phyloP scores from a whole-genome alignment of 2,797 vertebrate species.

The Ctenopoma multispine region DNA sequence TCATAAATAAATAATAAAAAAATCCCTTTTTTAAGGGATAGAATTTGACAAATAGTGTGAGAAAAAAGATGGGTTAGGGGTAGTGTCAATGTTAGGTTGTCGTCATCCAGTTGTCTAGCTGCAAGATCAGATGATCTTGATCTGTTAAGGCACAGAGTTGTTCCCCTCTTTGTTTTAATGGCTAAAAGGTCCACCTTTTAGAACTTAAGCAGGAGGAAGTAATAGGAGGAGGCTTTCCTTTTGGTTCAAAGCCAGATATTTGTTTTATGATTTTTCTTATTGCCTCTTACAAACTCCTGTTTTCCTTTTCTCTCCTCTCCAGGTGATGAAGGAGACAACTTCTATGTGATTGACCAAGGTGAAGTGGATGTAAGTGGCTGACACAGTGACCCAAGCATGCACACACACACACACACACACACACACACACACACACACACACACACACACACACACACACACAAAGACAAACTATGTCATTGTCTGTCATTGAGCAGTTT shows the following conservation, averaged over 20 bases:
- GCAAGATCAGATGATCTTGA: conserved; percentile 39
- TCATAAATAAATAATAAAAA: conserved; percentile 10
- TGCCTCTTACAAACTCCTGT: conserved; percentile 26
- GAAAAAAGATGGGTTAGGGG: conserved; percentile 3
- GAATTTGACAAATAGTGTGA: conserved; percentile 4
- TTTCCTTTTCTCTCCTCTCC: conserved; percentile 63
- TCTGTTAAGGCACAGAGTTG: conserved; percentile 19
- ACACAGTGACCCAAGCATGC: conserved; percentile 25
- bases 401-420: conserved; percentile 17
- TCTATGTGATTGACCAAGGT: conserved; percentile 98
- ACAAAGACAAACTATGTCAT: conserved; percentile 6
- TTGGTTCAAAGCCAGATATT: conserved; percentile 16
- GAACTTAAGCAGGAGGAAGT: conserved; percentile 17
- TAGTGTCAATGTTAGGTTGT: background rate
- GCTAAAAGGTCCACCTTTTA: conserved; percentile 23
- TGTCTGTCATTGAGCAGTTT: background rate
- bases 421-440: conserved; percentile 13
- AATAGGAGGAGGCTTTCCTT: conserved; percentile 23
- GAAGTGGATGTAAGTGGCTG: conserved; percentile 94
- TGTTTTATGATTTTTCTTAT: conserved; percentile 24
- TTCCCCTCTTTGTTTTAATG: conserved; percentile 26
- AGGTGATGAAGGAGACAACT: conserved; percentile 99
- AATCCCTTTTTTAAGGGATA: background rate
- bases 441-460: background rate
- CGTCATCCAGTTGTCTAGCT: background rate